phyloP scores from a whole-genome alignment of 2,888 invertebrate genomes.

The Oasisia sp. region DNA sequence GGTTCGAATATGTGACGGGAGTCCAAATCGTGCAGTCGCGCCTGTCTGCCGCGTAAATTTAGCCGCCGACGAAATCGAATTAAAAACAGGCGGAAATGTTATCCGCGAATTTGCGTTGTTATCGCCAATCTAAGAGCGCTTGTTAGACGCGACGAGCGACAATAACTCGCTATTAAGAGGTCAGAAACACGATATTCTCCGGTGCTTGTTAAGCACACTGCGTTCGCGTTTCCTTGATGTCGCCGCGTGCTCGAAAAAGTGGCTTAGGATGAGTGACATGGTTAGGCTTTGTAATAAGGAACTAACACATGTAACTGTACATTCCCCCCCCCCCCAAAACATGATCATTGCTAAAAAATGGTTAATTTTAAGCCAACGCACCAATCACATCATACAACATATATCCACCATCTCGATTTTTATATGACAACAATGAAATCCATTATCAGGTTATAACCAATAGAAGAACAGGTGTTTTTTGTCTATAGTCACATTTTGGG shows the following conservation, averaged over 20 bases:
- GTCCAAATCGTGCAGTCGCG: neutral
- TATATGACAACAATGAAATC: too few species aligned
- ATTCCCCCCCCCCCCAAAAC: too few species aligned
- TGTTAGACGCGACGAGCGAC: neutral
- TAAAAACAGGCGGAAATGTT: neutral
- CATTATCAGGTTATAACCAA: too few species aligned
- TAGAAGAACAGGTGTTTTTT: too few species aligned
- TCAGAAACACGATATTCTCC: neutral
- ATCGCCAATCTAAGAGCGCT: neutral
- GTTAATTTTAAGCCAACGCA: too few species aligned
- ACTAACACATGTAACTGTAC: too few species aligned
- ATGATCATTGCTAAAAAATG: too few species aligned
- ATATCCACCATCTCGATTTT: too few species aligned
- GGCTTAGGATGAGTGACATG: neutral
- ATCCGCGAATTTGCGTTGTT: neutral
- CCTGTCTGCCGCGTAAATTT: neutral
- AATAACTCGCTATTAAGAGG: constrained; percentile 13
- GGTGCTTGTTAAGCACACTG: neutral
- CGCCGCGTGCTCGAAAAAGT: neutral
- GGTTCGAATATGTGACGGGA: neutral
- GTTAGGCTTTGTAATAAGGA: neutral
- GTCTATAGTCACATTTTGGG: too few species aligned
- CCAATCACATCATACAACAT: too few species aligned
- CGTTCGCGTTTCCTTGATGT: neutral
- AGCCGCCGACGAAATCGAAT: constrained; percentile 5